These are phyloP conservation scores for Python bivittatus DNA, from an alignment of 2,113 vertebrate species.

Conservation along the genomic window DNA sequence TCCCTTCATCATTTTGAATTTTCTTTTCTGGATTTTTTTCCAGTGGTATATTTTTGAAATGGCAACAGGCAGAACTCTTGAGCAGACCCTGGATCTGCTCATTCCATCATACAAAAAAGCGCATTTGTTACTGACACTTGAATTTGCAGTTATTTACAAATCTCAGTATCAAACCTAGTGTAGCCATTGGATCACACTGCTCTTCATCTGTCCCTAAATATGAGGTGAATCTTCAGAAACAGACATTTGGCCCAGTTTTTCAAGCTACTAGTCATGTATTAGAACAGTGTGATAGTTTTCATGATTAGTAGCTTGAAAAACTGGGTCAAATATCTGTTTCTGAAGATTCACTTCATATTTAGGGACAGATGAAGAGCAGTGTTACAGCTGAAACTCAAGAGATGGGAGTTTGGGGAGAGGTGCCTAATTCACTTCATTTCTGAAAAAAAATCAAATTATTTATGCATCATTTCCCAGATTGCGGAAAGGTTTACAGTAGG, in stretches of 20 bases:
- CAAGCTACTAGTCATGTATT: no score
- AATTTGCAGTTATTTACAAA: not conserved
- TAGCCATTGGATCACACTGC: no score
- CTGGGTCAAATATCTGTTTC: not conserved
- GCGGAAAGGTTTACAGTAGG: constrained; percentile 35
- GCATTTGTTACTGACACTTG: not conserved
- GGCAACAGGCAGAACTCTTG: not conserved
- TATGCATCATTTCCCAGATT: constrained; percentile 11
- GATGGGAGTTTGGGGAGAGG: constrained; percentile 16
- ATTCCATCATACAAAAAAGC: not conserved
- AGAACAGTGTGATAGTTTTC: not conserved
- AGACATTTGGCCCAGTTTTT: no score
- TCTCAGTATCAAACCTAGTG: not conserved
- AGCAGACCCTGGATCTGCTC: not conserved
- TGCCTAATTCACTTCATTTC: constrained; percentile 41
- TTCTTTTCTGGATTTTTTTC: no score
- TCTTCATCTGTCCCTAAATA: no score
- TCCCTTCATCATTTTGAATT: not conserved
- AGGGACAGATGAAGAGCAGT: constrained; percentile 29
- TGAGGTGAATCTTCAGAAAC: no score
- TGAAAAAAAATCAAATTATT: constrained; percentile 24
- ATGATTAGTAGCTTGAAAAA: not conserved
- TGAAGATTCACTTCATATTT: not conserved
- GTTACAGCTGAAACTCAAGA: not conserved
- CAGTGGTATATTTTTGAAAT: not conserved